Conservation (phyloP, 1,140 invertebrate species). For the Glomeris maerens region DNA sequence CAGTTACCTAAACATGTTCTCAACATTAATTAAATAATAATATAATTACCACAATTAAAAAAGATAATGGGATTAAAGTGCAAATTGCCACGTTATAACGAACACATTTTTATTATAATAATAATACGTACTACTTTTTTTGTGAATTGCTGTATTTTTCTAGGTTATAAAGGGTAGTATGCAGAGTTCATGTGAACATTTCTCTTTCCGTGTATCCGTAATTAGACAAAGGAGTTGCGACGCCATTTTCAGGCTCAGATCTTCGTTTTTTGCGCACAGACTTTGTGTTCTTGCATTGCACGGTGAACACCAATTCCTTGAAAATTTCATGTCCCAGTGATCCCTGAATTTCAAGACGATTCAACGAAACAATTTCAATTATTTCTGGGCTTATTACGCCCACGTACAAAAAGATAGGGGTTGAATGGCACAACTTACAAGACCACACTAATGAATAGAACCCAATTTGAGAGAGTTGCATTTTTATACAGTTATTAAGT, state of each 20-base stretch:
- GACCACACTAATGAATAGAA: no score
- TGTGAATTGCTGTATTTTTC: no score
- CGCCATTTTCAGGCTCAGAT: constrained; percentile 7
- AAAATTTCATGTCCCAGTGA: constrained; percentile 5
- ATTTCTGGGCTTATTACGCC: neutral
- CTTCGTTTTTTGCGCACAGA: neutral
- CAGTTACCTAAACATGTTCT: no score
- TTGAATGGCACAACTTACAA: neutral
- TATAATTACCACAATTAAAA: no score
- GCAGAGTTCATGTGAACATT: neutral
- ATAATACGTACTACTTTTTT: no score
- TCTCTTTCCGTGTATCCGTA: neutral
- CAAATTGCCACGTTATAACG: no score
- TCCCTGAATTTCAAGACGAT: neutral
- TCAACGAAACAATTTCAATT: neutral
- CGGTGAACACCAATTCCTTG: constrained; percentile 5
- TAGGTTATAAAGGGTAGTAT: no score
- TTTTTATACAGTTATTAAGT: neutral
- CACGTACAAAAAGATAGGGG: neutral
- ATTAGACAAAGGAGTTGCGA: constrained; percentile 3
- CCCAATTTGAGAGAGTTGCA: no score
- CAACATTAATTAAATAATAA: no score
- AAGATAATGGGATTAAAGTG: no score
- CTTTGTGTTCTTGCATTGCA: constrained; percentile 4
- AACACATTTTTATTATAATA: no score